Conservation (phyloP, 2,888 invertebrate genomes). For the Lycophotia porphyrea region DNA sequence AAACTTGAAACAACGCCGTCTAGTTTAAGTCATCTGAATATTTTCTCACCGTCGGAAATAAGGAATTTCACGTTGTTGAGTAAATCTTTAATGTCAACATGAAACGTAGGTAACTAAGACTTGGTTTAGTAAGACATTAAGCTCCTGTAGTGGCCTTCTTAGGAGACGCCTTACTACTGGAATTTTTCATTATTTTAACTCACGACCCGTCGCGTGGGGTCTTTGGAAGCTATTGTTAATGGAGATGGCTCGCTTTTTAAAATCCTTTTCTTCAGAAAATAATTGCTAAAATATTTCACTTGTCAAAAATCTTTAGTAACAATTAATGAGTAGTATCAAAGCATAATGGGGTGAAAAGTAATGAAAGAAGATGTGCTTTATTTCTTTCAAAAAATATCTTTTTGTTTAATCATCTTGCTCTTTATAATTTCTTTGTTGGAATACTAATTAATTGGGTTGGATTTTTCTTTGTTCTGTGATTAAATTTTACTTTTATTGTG, state of each 20-base stretch:
- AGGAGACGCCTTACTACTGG: neutral
- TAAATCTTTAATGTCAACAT: slow-evolving; percentile 68
- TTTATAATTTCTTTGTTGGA: slow-evolving; percentile 35
- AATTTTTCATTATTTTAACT: neutral
- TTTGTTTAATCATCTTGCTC: slow-evolving; percentile 3
- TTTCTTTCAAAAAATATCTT: slow-evolving; percentile 14
- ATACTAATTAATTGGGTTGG: slow-evolving; percentile 7
- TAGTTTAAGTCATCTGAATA: slow-evolving; percentile 75
- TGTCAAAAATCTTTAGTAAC: slow-evolving; percentile 34
- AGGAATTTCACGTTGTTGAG: slow-evolving; percentile 70
- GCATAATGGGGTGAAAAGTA: slow-evolving; percentile 26
- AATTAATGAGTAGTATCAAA: slow-evolving; percentile 42
- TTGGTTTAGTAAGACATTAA: slow-evolving; percentile 48
- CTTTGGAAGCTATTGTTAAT: too few relatives aligned
- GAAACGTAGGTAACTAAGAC: slow-evolving; percentile 62
- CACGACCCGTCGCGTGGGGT: neutral
- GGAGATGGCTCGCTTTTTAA: neutral
- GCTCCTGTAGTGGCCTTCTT: slow-evolving; percentile 5
- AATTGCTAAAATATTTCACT: slow-evolving; percentile 41
- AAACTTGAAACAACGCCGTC: too few relatives aligned
- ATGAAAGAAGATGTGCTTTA: slow-evolving; percentile 26
- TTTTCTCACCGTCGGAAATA: slow-evolving; percentile 67
- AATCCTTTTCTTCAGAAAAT: slow-evolving; percentile 33
- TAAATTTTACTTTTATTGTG: neutral
- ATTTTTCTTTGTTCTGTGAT: neutral